Evolutionary conservation across 2,797 vertebrate genomes (phyloP).

Genomic region (Hafferia zeledoni): DNA sequence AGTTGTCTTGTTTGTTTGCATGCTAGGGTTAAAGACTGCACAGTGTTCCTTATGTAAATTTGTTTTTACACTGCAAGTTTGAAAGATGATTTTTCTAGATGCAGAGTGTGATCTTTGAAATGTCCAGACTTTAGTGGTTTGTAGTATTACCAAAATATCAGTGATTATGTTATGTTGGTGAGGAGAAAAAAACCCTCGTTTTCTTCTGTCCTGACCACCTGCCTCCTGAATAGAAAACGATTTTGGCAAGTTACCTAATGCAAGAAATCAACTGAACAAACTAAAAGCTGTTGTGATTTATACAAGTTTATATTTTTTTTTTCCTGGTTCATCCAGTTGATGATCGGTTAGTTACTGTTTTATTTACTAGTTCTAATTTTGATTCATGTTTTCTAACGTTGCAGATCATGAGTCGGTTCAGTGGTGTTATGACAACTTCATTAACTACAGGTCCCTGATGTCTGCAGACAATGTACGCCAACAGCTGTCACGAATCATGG

Average conservation of each 20-base stretch:
- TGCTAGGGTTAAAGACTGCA: neutral
- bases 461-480: conserved; percentile 99
- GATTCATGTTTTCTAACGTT: conserved; percentile 73
- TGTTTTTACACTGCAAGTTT: neutral
- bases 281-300: neutral
- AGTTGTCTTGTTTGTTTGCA: neutral
- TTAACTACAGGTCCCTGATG: conserved; percentile 99
- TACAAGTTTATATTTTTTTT: neutral
- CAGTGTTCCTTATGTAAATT: neutral
- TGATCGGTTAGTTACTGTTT: neutral
- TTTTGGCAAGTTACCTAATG: neutral
- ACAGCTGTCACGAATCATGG: conserved; percentile 97
- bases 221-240: neutral
- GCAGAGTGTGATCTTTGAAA: neutral
- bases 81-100: neutral
- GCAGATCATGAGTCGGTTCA: conserved; percentile 98
- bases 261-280: neutral
- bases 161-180: neutral
- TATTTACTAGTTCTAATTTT: conserved; percentile 59
- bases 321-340: conserved; percentile 45
- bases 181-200: rapidly evolving
- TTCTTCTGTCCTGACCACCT: neutral
- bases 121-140: neutral
- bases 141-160: neutral
- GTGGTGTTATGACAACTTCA: conserved; percentile 99